Base-by-base conservation (phyloP, 2,888 invertebrate species). In the Ecliptopera silaceata region DNA sequence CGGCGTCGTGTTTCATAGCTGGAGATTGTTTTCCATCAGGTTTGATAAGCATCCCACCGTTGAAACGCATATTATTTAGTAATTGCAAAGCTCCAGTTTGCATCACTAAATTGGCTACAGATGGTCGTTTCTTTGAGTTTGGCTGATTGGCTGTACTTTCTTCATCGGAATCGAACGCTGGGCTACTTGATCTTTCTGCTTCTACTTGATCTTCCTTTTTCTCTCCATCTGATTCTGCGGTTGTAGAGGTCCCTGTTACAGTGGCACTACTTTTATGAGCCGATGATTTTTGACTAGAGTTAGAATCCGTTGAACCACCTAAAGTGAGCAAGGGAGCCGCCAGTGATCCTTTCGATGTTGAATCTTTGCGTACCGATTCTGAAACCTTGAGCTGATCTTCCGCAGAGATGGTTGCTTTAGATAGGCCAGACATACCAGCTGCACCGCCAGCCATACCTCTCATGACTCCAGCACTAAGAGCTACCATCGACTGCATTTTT, bases 401-500 rank as follows among this genome's bases (percentile, higher is more conserved):
- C 69, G 93, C 94, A 29, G 95, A 82, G 46, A 95, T 86, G 0
- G 95, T 93, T 0, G 95, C 94, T 79, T 97, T 97, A 3, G 96
- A 95, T 46, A 97, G 92, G 0, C 96, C 96, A 1, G 96, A 96
- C 71, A 97, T 96, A 0, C 97, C 97, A 0, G 97, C 97, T 0
- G 97, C 96, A 52, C 96, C 91, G 0, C 96, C 96, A 0, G 97
- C 96, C 96, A 97, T 97, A 0, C 97, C 97, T 0, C 96, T 95
- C 96, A 97, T 97, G 0, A 97, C 96, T 0, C 97, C 97, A 0
- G 97, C 97, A 76, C 96, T 96, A 59, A 97, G 84, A 0, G 97
- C 97, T 8, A 98, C 97, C 96, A 98, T 97, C 5, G 97, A 97
- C 72, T 97, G 97, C 96, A 98, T 97, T 86, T 98, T 98, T 26